These are phyloP conservation scores for Escarpia spicata DNA, from an alignment of 2,888 invertebrate species.

Conservation along the genomic window DNA sequence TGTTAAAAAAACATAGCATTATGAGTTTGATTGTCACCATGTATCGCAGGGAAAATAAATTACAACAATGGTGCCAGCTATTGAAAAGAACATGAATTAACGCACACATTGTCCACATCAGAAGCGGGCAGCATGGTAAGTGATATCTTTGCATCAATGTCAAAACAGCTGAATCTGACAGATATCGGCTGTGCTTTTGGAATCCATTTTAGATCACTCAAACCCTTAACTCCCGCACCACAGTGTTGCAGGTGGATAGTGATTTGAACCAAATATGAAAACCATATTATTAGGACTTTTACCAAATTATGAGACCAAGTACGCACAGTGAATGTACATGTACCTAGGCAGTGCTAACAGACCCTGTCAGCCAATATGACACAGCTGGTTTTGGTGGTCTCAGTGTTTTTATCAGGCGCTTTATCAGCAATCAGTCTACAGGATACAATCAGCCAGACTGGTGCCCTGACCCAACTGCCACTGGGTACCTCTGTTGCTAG, in stretches of 20 bases:
- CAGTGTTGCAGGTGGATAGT: neutral
- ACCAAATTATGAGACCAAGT: neutral
- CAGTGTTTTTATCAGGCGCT: slow-evolving; percentile 23
- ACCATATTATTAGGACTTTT: too few species aligned
- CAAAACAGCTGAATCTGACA: slow-evolving; percentile 7
- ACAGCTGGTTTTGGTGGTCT: neutral
- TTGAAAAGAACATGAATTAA: neutral
- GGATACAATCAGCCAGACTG: slow-evolving; percentile 20
- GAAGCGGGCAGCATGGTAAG: neutral
- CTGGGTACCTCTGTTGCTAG: slow-evolving; percentile 3
- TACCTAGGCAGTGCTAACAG: neutral
- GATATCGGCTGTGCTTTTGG: neutral
- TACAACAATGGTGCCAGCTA: neutral
- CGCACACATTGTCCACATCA: neutral
- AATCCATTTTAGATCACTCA: slow-evolving; percentile 1
- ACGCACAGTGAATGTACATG: neutral
- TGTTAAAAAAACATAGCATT: neutral
- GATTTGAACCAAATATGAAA: neutral
- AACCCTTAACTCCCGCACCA: neutral
- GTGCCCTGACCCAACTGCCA: slow-evolving; percentile 13
- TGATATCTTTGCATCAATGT: neutral
- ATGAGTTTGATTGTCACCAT: neutral
- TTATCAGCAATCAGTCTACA: slow-evolving; percentile 25
- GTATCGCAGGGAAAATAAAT: neutral
- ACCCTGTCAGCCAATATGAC: slow-evolving; percentile 22